Base-by-base conservation (phyloP, 2,888 invertebrate species). In the Cosmia trapezina region DNA sequence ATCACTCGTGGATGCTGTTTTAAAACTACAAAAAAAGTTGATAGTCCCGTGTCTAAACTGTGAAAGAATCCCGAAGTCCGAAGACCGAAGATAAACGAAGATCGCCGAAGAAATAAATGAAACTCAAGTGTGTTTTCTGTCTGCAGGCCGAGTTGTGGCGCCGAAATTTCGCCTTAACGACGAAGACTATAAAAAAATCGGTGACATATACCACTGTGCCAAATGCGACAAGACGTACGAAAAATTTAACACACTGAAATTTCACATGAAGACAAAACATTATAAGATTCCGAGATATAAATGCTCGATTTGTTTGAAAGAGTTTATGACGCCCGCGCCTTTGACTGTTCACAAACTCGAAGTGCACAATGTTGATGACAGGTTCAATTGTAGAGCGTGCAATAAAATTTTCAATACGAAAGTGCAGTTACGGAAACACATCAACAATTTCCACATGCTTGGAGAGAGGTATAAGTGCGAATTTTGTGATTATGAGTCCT, bases 331-430 rank as follows among this genome's bases (percentile, higher is more conserved):
- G 0, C 83, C 87, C 0, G 91, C 93, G 0, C 92, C 91, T 0
- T 83, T 92, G 2, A 91, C 91, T 0, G 76, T 90, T 0, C 95
- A 95, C 83, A 95, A 95, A 54, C 76, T 94, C 0, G 87, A 93
- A 47, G 89, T 78, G 0, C 95, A 95, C 56, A 86, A 90, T 4
- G 83, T 95, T 0, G 95, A 95, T 59, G 93, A 94, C 0, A 85
- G 95, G 6, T 89, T 90, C 73, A 90, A 93, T 6, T 96, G 95
- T 63, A 92, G 93, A 70, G 96, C 95, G 0, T 95, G 95, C 83
- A 92, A 92, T 19, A 90, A 90, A 3, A 82, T 70, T 0, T 95
- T 94, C 74, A 94, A 94, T 78, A 91, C 92, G 0, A 91, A 92
- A 77, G 83, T 90, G 0, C 93, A 94, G 45, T 68, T 95, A 1